Conservation (phyloP, 2,888 invertebrate genomes). For the Hydrotaea cyrtoneurina region DNA sequence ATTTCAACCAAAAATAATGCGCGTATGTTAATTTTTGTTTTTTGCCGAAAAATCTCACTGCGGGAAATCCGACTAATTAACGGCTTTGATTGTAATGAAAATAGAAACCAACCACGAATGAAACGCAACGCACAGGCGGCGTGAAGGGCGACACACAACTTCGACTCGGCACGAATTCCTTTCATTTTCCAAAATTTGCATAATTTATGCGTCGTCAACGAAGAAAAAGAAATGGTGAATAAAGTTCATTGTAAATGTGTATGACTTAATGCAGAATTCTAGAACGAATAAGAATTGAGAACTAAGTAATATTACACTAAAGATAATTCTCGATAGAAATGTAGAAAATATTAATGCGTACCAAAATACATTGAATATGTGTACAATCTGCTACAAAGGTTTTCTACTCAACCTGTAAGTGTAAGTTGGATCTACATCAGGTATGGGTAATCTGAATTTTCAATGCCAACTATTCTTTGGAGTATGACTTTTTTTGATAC, state of each 20-base stretch:
- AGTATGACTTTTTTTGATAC: no score
- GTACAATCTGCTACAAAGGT: no score
- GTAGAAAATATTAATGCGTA: neutral
- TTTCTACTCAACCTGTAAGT: no score
- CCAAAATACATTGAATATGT: neutral
- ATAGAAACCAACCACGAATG: neutral
- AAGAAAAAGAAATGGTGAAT: neutral
- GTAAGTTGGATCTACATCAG: no score
- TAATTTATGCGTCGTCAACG: constrained; percentile 46
- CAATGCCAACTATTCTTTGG: no score
- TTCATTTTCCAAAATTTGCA: constrained; percentile 48
- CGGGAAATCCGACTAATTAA: constrained; percentile 13
- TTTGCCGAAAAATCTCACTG: neutral
- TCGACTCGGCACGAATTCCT: constrained; percentile 39
- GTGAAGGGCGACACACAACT: constrained; percentile 31
- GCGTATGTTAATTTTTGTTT: neutral
- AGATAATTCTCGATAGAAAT: no score
- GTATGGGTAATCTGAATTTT: no score
- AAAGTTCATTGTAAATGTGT: neutral
- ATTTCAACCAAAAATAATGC: neutral
- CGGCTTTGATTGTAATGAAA: constrained; percentile 14
- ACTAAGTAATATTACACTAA: neutral
- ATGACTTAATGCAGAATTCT: neutral
- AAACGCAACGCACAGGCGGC: neutral
- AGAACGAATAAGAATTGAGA: neutral